Conservation (phyloP, 2,113 vertebrate species). For the Origma solitaria region DNA sequence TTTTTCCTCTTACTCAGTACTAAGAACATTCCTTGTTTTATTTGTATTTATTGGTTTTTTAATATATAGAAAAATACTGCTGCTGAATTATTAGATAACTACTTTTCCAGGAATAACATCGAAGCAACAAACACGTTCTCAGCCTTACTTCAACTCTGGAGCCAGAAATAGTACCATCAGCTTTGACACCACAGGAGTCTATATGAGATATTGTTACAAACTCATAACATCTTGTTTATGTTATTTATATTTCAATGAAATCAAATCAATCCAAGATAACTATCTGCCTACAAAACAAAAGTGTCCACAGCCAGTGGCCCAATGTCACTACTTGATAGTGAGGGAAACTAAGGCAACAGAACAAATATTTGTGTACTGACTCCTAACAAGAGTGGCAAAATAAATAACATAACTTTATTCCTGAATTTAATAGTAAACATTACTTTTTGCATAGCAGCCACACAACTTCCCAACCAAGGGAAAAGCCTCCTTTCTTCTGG, state of each 20-base stretch:
- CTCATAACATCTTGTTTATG: background rate
- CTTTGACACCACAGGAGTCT: background rate
- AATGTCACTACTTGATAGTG: background rate
- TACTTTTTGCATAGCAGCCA: background rate
- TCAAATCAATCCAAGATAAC: background rate
- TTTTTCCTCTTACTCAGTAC: background rate
- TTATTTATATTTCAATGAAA: background rate
- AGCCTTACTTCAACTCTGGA: background rate
- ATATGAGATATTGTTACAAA: background rate
- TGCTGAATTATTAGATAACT: background rate
- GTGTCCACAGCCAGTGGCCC: background rate
- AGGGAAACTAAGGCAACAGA: background rate
- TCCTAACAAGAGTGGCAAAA: background rate
- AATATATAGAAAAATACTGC: background rate
- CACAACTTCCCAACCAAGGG: background rate
- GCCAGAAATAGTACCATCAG: background rate
- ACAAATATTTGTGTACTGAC: background rate
- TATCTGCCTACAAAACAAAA: background rate
- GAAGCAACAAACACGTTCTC: background rate
- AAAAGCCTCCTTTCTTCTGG: background rate
- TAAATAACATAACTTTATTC: background rate
- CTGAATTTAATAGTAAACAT: background rate
- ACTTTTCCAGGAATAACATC: background rate
- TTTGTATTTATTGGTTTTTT: background rate
- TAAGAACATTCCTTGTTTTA: background rate